Conservation (phyloP, 2,113 vertebrate genomes). For the Haliaeetus leucogaster region DNA sequence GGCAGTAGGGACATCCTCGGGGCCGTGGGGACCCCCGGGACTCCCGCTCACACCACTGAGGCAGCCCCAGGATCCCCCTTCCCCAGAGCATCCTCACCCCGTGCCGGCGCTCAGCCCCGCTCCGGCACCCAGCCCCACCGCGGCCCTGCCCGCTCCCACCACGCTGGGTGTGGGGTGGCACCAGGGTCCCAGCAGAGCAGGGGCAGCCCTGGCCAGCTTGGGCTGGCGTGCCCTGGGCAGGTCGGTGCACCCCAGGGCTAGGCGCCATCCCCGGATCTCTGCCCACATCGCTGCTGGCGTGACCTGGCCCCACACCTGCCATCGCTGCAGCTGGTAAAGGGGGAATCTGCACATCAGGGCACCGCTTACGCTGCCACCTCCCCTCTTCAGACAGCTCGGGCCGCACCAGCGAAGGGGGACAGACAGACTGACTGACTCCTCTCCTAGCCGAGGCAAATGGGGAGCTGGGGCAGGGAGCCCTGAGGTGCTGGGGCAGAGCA, state of each 20-base stretch:
- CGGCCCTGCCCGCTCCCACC: neutral
- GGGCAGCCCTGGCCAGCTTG: neutral
- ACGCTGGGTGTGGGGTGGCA: accelerated
- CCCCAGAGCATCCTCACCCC: neutral
- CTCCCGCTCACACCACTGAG: accelerated
- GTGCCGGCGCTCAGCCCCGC: accelerated
- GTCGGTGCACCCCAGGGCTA: neutral
- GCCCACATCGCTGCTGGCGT: accelerated
- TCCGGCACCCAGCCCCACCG: neutral
- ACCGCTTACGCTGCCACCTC: accelerated
- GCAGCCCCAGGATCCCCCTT: neutral
- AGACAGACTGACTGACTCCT: neutral
- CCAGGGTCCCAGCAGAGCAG: accelerated
- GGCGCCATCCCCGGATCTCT: neutral
- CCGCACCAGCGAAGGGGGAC: neutral
- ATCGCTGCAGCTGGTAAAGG: neutral
- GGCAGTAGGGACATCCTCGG: neutral
- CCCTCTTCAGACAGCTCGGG: neutral
- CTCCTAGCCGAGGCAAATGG: accelerated
- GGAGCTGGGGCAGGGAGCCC: neutral
- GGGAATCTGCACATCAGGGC: accelerated
- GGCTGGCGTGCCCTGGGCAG: neutral
- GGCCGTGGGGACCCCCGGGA: neutral
- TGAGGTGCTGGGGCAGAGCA: neutral
- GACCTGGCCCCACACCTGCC: accelerated